Evolutionary conservation across 2,888 invertebrate genomes (phyloP).

Genomic region (Gymnocheta viridis): DNA sequence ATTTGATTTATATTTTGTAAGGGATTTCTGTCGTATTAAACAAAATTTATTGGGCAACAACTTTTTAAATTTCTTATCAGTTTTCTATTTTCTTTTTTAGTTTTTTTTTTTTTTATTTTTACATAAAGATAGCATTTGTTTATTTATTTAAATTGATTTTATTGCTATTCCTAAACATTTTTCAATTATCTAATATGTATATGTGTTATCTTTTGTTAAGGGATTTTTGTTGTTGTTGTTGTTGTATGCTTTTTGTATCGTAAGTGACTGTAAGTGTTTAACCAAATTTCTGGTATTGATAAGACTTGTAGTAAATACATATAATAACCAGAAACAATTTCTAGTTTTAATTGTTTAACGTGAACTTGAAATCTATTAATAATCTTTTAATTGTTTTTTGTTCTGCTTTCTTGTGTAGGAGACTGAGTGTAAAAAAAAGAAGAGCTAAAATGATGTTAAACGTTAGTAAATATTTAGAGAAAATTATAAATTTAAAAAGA

Average conservation of each 20-base stretch:
- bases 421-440: not conserved
- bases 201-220: constrained; percentile 14
- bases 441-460: not conserved
- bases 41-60: not conserved
- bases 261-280: constrained; percentile 17
- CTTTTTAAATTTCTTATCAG: not conserved
- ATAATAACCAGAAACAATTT: not conserved
- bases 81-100: not conserved
- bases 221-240: not conserved
- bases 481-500: too few species aligned
- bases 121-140: constrained; percentile 21
- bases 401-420: not conserved
- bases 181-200: not conserved
- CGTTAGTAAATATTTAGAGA: not conserved
- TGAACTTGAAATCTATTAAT: constrained; percentile 55
- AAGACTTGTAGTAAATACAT: constrained; percentile 8
- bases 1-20: too few species aligned
- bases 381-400: not conserved
- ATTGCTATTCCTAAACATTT: not conserved
- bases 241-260: not conserved
- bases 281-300: constrained; percentile 42
- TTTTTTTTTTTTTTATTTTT: too few species aligned
- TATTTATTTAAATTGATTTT: not conserved
- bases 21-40: not conserved
- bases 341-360: constrained; percentile 19